Evolutionary conservation across 2,113 vertebrate genomes (phyloP).

Genomic region (Myanophis thanlyinensis): DNA sequence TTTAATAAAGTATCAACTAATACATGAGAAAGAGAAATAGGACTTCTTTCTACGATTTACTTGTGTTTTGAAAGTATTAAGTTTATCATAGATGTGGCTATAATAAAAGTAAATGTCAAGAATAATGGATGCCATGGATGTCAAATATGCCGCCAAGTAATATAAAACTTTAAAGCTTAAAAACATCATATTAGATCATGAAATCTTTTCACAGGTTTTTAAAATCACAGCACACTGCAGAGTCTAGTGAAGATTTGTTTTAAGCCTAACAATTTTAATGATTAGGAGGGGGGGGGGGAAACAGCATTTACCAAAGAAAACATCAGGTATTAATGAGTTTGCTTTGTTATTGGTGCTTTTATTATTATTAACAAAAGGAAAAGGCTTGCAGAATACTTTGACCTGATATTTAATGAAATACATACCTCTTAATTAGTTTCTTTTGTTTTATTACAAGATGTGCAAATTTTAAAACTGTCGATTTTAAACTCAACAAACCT

Average conservation of each 20-base stretch:
- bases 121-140: background rate
- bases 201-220: background rate
- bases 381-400: background rate
- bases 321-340: background rate
- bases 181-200: background rate
- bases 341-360: background rate
- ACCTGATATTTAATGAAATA: background rate
- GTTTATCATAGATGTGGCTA: background rate
- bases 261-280: background rate
- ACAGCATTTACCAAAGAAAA: background rate
- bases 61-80: background rate
- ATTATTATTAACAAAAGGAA: background rate
- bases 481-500: conserved; percentile 29
- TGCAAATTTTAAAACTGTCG: conserved; percentile 12
- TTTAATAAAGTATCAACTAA: background rate
- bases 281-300: too few relatives aligned
- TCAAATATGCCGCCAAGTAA: background rate
- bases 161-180: background rate
- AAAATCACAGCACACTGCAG: background rate
- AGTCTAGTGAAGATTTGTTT: background rate
- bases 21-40: background rate
- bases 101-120: background rate
- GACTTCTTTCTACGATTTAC: background rate
- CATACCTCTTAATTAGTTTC: conserved; percentile 9
- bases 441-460: conserved; percentile 37